Percentiles rank a stretch among this genome's conserved stretches.
phyloP scores from a whole-genome alignment of 2,888 invertebrate species.

The Noctua pronuba region DNA sequence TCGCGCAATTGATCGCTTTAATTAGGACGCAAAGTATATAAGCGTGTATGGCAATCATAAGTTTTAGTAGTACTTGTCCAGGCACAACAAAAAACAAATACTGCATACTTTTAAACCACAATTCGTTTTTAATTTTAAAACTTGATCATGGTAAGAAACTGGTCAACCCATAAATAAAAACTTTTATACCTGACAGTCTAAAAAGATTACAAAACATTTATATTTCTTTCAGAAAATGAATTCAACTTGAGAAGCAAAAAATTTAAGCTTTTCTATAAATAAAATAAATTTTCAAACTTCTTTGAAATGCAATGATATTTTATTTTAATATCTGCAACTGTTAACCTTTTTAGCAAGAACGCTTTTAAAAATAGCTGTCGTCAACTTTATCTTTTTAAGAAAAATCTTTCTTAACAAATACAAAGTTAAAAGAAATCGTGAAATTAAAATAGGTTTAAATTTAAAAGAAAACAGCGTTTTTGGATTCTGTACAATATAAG shows the following conservation, averaged over 20 bases:
- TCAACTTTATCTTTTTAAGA: background rate
- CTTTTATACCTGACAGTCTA: background rate
- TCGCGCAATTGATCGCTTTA: no score
- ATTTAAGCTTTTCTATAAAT: background rate
- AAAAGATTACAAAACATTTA: constrained; percentile 3
- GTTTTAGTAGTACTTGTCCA: no score
- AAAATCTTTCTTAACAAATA: background rate
- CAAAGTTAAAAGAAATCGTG: background rate
- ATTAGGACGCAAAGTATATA: no score
- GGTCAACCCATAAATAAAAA: background rate
- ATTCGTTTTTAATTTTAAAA: background rate
- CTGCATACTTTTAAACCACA: background rate
- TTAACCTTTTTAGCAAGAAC: background rate
- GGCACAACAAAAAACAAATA: no score
- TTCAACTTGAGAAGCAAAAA: constrained; percentile 3
- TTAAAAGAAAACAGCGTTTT: background rate
- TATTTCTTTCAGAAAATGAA: constrained; percentile 13
- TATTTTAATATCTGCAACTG: background rate
- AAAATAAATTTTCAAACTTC: background rate
- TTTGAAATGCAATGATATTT: background rate
- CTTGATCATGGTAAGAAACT: background rate
- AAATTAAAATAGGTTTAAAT: background rate
- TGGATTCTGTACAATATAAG: background rate
- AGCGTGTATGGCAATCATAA: no score
- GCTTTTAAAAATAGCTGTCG: background rate